phyloP scores from a whole-genome alignment of 1,140 invertebrate species.

The Vollenhovia emeryi region DNA sequence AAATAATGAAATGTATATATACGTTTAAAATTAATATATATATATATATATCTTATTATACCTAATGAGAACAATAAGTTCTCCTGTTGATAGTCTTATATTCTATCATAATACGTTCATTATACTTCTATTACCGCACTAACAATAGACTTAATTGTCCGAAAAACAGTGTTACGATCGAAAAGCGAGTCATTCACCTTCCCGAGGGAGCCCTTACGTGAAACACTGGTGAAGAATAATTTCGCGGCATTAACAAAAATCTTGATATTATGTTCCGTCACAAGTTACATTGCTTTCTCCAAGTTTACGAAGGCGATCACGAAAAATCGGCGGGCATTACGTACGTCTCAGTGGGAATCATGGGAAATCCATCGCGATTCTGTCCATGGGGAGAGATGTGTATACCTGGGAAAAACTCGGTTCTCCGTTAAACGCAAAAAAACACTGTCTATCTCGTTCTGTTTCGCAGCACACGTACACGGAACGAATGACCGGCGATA shows the following conservation, averaged over 20 bases:
- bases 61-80: not conserved
- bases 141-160: not conserved
- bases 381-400: not conserved
- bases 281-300: constrained; percentile 48
- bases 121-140: not conserved
- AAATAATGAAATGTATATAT: no score
- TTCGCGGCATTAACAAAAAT: not conserved
- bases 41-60: not conserved
- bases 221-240: constrained; percentile 12
- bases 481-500: not conserved
- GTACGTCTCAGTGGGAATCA: not conserved
- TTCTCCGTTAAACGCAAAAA: not conserved
- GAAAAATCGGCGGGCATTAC: not conserved
- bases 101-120: not conserved
- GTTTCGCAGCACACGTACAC: not conserved
- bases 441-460: constrained; percentile 10
- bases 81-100: not conserved
- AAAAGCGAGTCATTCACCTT: not conserved
- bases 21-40: not conserved
- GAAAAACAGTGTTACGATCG: not conserved
- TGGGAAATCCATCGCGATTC: not conserved
- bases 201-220: not conserved
- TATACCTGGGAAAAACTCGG: not conserved
- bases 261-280: constrained; percentile 43
- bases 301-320: not conserved